Percentiles rank a stretch among this genome's conserved stretches.
Evolutionary conservation across 2,888 invertebrate species (phyloP).

Genomic region (Brassicogethes aeneus): DNA sequence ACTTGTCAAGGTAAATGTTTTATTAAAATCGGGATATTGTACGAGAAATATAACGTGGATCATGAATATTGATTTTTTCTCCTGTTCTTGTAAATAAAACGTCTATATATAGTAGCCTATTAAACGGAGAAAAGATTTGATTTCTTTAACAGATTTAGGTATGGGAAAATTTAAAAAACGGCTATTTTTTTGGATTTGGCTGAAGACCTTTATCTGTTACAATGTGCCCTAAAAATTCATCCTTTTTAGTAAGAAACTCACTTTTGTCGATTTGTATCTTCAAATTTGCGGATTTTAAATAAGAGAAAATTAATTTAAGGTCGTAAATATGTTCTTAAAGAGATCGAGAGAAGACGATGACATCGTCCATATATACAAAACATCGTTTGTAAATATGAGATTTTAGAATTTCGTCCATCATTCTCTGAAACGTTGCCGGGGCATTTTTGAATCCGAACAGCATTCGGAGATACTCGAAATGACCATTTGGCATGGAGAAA

Average conservation of each 20-base stretch:
- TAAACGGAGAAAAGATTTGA: slow-evolving; percentile 18
- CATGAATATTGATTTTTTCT: slow-evolving; percentile 6
- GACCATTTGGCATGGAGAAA: slow-evolving; percentile 19
- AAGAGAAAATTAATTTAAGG: slow-evolving; percentile 15
- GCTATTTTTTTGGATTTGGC: slow-evolving; percentile 16
- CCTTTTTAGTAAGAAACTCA: no score
- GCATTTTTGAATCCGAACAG: no score
- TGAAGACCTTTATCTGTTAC: slow-evolving; percentile 18
- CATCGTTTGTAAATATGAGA: no score
- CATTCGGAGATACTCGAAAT: slow-evolving; percentile 23
- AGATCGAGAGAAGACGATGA: slow-evolving; percentile 16
- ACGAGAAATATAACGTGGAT: slow-evolving; percentile 12
- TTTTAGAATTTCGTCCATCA: no score
- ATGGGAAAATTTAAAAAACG: slow-evolving; percentile 15
- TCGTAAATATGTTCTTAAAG: slow-evolving; percentile 16
- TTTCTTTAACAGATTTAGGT: slow-evolving; percentile 17
- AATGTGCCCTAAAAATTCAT: slow-evolving; percentile 16
- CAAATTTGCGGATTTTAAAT: slow-evolving; percentile 13
- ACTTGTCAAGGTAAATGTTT: slow-evolving; percentile 18
- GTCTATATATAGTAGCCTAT: slow-evolving; percentile 14
- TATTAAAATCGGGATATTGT: slow-evolving; percentile 17
- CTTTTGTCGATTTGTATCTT: slow-evolving; percentile 19
- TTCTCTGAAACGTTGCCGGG: no score
- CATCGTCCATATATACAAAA: no score
- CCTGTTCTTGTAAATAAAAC: slow-evolving; percentile 9